phyloP scores from a whole-genome alignment of 2,888 invertebrate species.

The Cephus sareptanus region DNA sequence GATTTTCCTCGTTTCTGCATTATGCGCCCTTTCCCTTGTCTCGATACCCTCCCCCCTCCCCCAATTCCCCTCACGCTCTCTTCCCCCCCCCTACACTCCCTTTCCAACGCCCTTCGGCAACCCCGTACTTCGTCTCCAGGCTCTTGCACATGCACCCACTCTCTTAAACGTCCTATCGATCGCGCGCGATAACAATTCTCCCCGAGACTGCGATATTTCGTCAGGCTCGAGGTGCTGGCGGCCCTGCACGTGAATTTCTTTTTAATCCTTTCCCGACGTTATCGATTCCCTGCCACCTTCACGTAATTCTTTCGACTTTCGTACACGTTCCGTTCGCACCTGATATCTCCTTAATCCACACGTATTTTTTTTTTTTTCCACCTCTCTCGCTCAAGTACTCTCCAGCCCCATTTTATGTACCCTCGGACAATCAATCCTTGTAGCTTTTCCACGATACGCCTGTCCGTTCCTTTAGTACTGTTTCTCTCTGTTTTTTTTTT shows the following conservation, averaged over 20 bases:
- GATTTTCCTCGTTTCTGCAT: slow-evolving; percentile 6
- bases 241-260: not conserved
- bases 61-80: not conserved
- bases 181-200: slow-evolving; percentile 19
- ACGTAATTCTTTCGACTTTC: not conserved
- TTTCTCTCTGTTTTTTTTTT: slow-evolving; percentile 1
- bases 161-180: slow-evolving; percentile 22
- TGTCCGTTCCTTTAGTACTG: not conserved
- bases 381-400: not conserved
- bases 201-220: slow-evolving; percentile 21
- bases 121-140: not conserved
- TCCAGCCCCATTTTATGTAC: not conserved
- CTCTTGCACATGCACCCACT: not conserved
- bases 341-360: not conserved
- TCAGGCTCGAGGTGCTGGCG: slow-evolving; percentile 12
- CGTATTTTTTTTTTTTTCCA: not conserved
- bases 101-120: slow-evolving; percentile 6
- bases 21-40: slow-evolving; percentile 8
- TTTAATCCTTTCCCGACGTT: slow-evolving; percentile 19
- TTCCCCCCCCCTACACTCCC: not conserved
- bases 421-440: not conserved
- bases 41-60: not conserved
- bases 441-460: not conserved
- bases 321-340: not conserved
- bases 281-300: slow-evolving; percentile 17